Evolutionary conservation across 1,140 invertebrate species (phyloP), one percentile per base, ranked within the genome.

Genomic region (Meloidogyne floridensis): DNA sequence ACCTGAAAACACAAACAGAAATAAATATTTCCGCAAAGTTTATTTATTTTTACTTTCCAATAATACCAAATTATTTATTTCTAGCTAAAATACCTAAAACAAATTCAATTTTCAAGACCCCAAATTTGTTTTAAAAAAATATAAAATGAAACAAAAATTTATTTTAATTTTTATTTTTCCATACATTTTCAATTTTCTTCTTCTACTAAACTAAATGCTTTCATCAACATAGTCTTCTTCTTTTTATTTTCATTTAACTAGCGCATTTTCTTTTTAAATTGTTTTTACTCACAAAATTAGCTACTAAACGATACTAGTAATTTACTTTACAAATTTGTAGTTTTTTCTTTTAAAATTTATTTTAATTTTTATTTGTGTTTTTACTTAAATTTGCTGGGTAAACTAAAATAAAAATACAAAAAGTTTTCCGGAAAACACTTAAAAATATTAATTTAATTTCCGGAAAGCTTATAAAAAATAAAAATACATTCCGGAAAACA

Each of bases 221-320:
- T 6, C 47, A 47, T 47, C 47, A 47, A 47, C 47, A 7, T 32
- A 15, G 15, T 42, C 5, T 73, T 18, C 20, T 18, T 73, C 5
- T 73, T 18, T 73, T 15, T 73, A 47, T 73, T 43, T 18, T 73
- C 72, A 73, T 73, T 47, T 47, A 73, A 73, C 0, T 65, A n/a
- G 11, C n/a, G 5, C 15, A 65, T 47, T 73, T 73, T 73, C 3
- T 73, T 73, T 15, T 73, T 53, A 47, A 73, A 73, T 73, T 47
- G 11, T 73, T 73, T 73, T 53, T 73, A 73, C 51, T 15, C 42
- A 73, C 51, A 47, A 47, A 73, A 73, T 73, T 73, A 43, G 42
- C 15, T 13, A 47, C 18, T 73, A 15, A 73, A 13, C 13, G 4
- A 73, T 18, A 47, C 15, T 43, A 73, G 51, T 53, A 47, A 47